Base-by-base conservation (phyloP, 2,113 vertebrate genomes). In the Aix galericulata region DNA sequence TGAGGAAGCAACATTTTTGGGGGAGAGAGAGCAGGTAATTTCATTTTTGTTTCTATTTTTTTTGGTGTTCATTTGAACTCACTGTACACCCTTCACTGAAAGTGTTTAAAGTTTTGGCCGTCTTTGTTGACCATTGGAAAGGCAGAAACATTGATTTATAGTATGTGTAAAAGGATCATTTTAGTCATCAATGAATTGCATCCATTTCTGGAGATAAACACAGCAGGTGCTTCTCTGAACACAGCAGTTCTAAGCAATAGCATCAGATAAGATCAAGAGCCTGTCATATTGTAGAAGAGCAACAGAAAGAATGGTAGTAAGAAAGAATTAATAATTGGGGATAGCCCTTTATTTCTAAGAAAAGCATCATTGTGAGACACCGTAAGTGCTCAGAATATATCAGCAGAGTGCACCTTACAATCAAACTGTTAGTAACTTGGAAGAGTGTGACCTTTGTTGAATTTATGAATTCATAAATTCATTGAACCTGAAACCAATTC, bases 121-220 rank as follows among this genome's bases (percentile, higher is more conserved):
- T 31, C 17, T 76, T 79, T 87, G 75, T 6, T 82, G 74, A n/a
- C 81, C 68, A 17, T 55, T n/a, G 91, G 62, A 89, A 94, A 76
- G 44, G n/a, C 50, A 94, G 25, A 25, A 76, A 25, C 13, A 14
- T 23, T 79, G 62, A 91, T 93, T 94, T 92, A 82, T 58, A 56
- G 13, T 25, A n/a, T 50, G 48, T 82, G 40, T 82, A 68, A 91
- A 92, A 79, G 11, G 29, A 85, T 91, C 42, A 23, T 58, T 87
- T 22, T 75, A 44, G n/a, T 72, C 90, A 59, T 34, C 67, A 79
- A 44, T 87, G 48, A 79, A 91, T 72, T 89, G 26, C 52, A 48
- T 82, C 69, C 29, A 18, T 82, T 89, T 87, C 69, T 92, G 78
- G 48, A 82, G 63, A 62, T 63, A 89, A 92, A 89, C 53, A 89